Evolutionary conservation across 2,797 vertebrate genomes (phyloP), one percentile per base, ranked within the genome.

Genomic region (Enoplosus armatus): DNA sequence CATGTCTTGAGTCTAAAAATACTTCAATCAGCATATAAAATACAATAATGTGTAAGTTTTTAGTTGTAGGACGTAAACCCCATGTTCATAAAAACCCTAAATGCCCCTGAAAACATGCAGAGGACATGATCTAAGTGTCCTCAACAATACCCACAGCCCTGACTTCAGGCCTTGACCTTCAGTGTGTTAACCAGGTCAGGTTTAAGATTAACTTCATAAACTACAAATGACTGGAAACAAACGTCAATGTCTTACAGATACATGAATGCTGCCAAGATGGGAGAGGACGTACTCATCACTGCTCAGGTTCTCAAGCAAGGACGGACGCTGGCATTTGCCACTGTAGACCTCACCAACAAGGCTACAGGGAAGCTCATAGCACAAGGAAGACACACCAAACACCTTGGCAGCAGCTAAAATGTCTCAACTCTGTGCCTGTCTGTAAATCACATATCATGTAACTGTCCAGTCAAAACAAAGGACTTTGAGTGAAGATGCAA

Each of bases 371-470:
- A 97, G 90, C 77, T 98, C 71, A 93, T 99, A 66, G 98, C 98
- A 68, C 97, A 99, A 93, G 98, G 98, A 31, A 95, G 97, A 88
- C 98, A 99, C 85, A 99, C 98, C 2, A 98, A 99, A 88, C 95
- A 97, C 92, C 83, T 99, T 6, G 97, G 97, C 59, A 90, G 82
- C 83, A 95, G 91, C 92, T 94, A 66, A 87, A 69, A 24, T 14
- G n/a, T 24, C 31, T 1, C 31, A 0, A 1, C 0, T 15, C 16
- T 55, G 48, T 84, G 72, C 55, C 53, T 39, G 1, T 61, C 12
- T 78, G 39, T 59, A 29, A 61, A 72, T 76, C 5, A 71, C 29
- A 56, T 6, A 35, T 31, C 31, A 39, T 63, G 20, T 31, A 22
- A 16, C 18, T 43, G 15, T 48, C 61, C 14, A 47, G 41, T 71